phyloP scores from a whole-genome alignment of 2,888 invertebrate genomes.

The Azorinus chamasolen region DNA sequence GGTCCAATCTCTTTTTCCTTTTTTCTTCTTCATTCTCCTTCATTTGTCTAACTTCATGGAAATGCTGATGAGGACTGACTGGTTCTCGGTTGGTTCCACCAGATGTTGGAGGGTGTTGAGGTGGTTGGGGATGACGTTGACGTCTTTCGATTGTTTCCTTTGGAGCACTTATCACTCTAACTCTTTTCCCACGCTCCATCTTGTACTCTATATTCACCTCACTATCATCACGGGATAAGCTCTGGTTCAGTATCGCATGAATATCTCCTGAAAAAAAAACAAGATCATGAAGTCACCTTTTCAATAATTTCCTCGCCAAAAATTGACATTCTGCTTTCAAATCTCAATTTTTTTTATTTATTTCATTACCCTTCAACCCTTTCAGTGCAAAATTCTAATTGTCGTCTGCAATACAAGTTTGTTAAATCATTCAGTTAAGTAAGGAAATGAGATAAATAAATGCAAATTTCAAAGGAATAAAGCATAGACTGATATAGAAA shows the following conservation, averaged over 20 bases:
- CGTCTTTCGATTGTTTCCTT: constrained; percentile 56
- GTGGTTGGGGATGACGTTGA: constrained; percentile 28
- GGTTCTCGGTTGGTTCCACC: constrained; percentile 32
- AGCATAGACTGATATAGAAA: too few species aligned
- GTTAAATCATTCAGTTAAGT: too few species aligned
- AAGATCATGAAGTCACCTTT: not conserved
- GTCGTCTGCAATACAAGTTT: too few species aligned
- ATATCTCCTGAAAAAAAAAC: constrained; percentile 40
- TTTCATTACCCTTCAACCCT: too few species aligned
- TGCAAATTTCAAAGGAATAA: too few species aligned
- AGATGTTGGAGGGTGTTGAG: constrained; percentile 22
- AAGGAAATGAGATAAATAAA: too few species aligned
- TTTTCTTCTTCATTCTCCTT: constrained; percentile 30
- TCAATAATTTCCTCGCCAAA: too few species aligned
- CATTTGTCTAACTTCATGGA: constrained; percentile 39
- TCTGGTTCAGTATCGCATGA: constrained; percentile 37
- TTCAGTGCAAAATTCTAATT: too few species aligned
- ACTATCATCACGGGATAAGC: constrained; percentile 64
- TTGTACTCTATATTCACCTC: constrained; percentile 77
- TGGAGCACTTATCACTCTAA: constrained; percentile 76
- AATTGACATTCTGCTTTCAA: too few species aligned
- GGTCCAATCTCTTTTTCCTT: constrained; percentile 49
- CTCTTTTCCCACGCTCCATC: constrained; percentile 71
- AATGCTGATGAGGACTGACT: constrained; percentile 49
- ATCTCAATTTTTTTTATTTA: too few species aligned